Conservation (phyloP, 2,888 invertebrate genomes). For the Masnerella sp. region DNA sequence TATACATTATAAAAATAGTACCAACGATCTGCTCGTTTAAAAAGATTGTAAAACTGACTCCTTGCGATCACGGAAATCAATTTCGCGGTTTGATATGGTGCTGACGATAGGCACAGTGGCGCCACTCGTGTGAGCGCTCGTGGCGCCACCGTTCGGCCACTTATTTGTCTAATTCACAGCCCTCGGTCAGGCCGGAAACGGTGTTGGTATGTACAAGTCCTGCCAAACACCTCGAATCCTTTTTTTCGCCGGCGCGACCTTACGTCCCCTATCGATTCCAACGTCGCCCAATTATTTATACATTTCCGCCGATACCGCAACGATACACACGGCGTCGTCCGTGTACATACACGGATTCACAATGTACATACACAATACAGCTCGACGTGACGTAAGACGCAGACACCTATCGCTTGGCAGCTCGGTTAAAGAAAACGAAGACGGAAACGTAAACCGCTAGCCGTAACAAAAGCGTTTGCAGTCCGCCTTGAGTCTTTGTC, state of each 20-base stretch:
- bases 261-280: no score
- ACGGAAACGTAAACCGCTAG: constrained; percentile 11
- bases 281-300: constrained; percentile 39
- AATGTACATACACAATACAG: constrained; percentile 59
- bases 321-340: constrained; percentile 54
- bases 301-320: no score
- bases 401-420: constrained; percentile 44
- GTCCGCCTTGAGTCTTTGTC: constrained; percentile 21
- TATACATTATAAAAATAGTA: constrained; percentile 58
- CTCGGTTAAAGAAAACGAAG: constrained; percentile 16
- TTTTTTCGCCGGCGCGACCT: no score
- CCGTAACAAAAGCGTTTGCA: constrained; percentile 36
- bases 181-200: no score
- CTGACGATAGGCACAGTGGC: constrained; percentile 38
- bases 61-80: constrained; percentile 47
- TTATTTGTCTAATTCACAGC: constrained; percentile 49
- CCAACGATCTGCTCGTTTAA: constrained; percentile 52
- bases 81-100: constrained; percentile 46
- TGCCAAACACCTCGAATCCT: constrained; percentile 50
- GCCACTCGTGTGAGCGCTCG: constrained; percentile 45
- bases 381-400: constrained; percentile 54
- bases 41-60: constrained; percentile 52
- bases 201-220: constrained; percentile 56
- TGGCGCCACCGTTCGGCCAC: constrained; percentile 40
- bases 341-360: constrained; percentile 52